Base-by-base conservation (phyloP, 2,888 invertebrate species). In the Monochamus alternatus region DNA sequence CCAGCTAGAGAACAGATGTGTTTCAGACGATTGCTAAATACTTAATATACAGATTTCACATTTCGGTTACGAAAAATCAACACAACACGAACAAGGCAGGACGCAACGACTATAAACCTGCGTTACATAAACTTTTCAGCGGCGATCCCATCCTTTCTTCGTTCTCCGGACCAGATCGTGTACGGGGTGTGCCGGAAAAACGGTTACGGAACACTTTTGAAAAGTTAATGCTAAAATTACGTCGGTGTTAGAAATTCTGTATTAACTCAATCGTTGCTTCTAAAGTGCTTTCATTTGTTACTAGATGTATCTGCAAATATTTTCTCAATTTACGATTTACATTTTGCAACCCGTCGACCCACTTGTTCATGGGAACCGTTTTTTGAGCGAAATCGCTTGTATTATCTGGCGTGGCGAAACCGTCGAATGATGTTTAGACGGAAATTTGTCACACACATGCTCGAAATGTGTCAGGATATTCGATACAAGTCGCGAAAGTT, bases 61-160 rank as follows among this genome's bases (percentile, higher is more conserved):
- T 78, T 78, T 78, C 32, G 72, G 72, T 78, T 78, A 74, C 78
- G 78, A 78, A 78, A 78, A 78, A 73, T 67, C 74, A 75, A 78
- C 75, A 75, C 63, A 60, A 73, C 69, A 77, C 38, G 38, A 38
- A 4, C 38, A 38, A 38, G 38, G 38, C 38, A 38, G 73, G 73
- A 75, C 71, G 69, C 71, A 75, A 77, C 70, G 70, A 14, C 62
- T 52, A 71, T 71, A 71, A 71, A 71, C 51, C 14, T 14, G 51
- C 51, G 70, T 71, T 71, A 71, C 63, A 63, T 71, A 71, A 71
- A 71, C 71, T 60, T 69, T 71, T 69, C 38, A 63, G 62, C 38
- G 71, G 71, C 71, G 30, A 51, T 52, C 71, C 71, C 71, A 63
- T 71, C 63, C 71, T 71, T 43, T 71, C 71, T 55, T 44, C 62